Percentiles rank a stretch among this genome's conserved stretches.
Conservation (phyloP, 2,113 vertebrate genomes). For the Ahaetulla prasina region DNA sequence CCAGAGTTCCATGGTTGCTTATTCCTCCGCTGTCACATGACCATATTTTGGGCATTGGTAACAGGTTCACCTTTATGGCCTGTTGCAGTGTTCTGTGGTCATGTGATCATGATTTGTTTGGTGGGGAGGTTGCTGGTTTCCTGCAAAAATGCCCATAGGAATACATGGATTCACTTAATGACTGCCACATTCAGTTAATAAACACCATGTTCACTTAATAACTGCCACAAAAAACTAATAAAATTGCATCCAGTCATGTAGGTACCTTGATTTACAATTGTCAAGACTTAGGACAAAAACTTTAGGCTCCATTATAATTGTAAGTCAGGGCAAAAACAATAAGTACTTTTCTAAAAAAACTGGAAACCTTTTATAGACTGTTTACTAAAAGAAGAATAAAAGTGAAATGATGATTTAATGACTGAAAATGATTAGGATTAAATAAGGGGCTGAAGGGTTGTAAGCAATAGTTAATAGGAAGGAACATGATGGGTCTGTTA, state of each 20-base stretch:
- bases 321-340: neutral
- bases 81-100: neutral
- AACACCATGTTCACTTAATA: neutral
- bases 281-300: neutral
- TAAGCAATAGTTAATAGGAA: neutral
- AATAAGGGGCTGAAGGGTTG: neutral
- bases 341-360: neutral
- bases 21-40: neutral
- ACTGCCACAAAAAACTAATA: neutral
- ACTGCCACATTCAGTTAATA: neutral
- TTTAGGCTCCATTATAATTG: neutral
- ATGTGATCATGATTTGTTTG: neutral
- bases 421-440: neutral
- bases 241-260: neutral
- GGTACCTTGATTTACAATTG: neutral
- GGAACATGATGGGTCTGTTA: neutral
- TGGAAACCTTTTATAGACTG: neutral
- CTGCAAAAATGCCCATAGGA: neutral
- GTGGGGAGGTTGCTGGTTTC: neutral
- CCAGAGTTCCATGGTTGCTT: neutral
- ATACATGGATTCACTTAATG: neutral
- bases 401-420: neutral
- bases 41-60: neutral
- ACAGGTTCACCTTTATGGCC: neutral
- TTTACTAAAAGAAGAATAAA: neutral